Evolutionary conservation across 1,140 invertebrate species (phyloP).

Genomic region (Dreissena polymorpha): DNA sequence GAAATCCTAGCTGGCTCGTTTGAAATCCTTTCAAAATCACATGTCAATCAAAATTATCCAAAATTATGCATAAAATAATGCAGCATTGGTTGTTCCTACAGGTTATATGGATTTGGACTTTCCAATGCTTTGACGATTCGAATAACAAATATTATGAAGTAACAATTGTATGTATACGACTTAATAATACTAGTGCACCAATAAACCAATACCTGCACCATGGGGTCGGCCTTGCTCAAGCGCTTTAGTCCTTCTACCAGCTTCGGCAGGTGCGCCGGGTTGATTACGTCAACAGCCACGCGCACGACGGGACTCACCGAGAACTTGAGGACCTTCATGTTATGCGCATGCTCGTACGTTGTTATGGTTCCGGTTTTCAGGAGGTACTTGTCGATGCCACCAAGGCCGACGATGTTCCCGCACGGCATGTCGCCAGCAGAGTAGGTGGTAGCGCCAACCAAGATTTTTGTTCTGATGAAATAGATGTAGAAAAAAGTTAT

Average conservation of each 20-base stretch:
- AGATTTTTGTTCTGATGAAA: constrained; percentile 92
- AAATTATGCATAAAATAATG: too few relatives aligned
- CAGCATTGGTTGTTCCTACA: too few relatives aligned
- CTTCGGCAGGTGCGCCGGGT: constrained; percentile 99
- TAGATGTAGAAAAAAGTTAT: neutral
- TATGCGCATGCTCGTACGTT: constrained; percentile 99
- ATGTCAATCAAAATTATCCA: too few relatives aligned
- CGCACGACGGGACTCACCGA: constrained; percentile 99
- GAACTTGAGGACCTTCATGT: constrained; percentile 94
- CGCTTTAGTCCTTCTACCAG: constrained; percentile 98
- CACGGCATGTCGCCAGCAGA: constrained; percentile 99
- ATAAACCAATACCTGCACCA: constrained; percentile 85
- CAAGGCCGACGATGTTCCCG: constrained; percentile 99
- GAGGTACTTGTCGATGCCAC: constrained; percentile 99
- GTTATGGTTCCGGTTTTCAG: constrained; percentile 99
- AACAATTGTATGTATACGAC: too few relatives aligned
- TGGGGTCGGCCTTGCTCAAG: constrained; percentile 99
- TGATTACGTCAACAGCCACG: constrained; percentile 99
- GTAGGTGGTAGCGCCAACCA: constrained; percentile 99
- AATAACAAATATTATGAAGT: too few relatives aligned
- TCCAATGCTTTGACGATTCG: too few relatives aligned
- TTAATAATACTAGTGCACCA: too few relatives aligned
- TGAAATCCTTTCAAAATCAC: too few relatives aligned
- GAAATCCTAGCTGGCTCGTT: too few relatives aligned
- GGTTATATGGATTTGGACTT: too few relatives aligned